Percentiles rank a stretch among this genome's conserved stretches.
phyloP scores from a whole-genome alignment of 2,797 vertebrate species.

The Pagetopsis macropterus region DNA sequence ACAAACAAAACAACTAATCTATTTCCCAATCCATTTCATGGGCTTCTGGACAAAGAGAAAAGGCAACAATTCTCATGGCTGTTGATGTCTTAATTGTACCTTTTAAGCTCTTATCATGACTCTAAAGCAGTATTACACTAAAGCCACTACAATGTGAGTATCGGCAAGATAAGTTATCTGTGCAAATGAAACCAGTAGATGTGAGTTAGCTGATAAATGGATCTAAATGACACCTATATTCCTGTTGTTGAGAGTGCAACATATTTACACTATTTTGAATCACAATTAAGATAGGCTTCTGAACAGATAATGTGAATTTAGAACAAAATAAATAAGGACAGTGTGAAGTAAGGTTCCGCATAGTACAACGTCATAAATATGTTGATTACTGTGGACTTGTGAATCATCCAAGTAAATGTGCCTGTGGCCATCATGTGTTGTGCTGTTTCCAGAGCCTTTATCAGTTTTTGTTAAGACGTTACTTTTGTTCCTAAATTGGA shows the following conservation, averaged over 20 bases:
- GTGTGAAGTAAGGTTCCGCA: constrained; percentile 34
- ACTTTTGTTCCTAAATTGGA: constrained; percentile 37
- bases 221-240: too few relatives aligned
- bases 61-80: too few relatives aligned
- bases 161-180: neutral
- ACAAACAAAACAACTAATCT: too few relatives aligned
- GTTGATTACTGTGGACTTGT: constrained; percentile 34
- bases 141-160: neutral
- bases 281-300: constrained; percentile 21
- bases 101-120: neutral
- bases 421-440: constrained; percentile 21
- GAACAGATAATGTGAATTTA: constrained; percentile 26
- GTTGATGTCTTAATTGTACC: too few relatives aligned
- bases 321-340: constrained; percentile 35
- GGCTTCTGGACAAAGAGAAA: too few relatives aligned
- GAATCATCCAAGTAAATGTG: constrained; percentile 49
- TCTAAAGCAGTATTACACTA: neutral
- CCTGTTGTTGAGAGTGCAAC: too few relatives aligned
- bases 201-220: too few relatives aligned
- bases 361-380: constrained; percentile 46
- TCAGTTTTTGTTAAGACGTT: constrained; percentile 28
- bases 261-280: neutral
- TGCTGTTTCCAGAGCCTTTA: constrained; percentile 21
- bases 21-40: too few relatives aligned
- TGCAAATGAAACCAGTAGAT: too few relatives aligned